Conservation (phyloP, 2,113 vertebrate species). For the Pseudopodoces humilis region DNA sequence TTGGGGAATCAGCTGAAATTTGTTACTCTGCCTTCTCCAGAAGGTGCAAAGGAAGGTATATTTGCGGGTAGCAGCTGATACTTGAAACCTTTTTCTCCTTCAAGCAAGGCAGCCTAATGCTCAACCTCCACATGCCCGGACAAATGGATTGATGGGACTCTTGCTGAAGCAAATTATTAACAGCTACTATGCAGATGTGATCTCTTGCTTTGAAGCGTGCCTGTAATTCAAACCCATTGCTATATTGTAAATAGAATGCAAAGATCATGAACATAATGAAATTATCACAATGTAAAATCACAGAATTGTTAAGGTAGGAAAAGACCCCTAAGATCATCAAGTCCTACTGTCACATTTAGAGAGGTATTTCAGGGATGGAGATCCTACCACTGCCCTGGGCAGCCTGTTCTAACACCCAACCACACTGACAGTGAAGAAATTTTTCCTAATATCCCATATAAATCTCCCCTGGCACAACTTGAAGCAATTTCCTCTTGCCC, state of each 20-base stretch:
- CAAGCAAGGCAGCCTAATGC: neutral
- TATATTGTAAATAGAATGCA: neutral
- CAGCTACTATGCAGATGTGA: neutral
- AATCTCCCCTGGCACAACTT: neutral
- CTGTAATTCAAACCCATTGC: neutral
- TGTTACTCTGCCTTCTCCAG: neutral
- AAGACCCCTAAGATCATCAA: neutral
- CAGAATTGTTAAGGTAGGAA: neutral
- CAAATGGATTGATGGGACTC: neutral
- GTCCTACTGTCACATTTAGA: neutral
- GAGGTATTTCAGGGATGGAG: neutral
- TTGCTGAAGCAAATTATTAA: neutral
- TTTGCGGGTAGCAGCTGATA: neutral
- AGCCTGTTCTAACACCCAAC: neutral
- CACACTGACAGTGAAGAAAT: neutral
- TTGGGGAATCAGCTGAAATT: neutral
- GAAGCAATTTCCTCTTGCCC: neutral
- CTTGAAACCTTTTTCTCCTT: neutral
- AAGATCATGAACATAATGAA: neutral
- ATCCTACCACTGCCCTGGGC: neutral
- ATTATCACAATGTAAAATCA: neutral
- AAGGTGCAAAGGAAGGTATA: neutral
- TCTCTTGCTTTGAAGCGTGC: neutral
- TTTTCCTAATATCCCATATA: neutral
- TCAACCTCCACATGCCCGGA: fast-evolving